Evolutionary conservation across 2,888 invertebrate genomes (phyloP), one percentile per base, ranked within the genome.

Genomic region (Dexiosoma caninum): DNA sequence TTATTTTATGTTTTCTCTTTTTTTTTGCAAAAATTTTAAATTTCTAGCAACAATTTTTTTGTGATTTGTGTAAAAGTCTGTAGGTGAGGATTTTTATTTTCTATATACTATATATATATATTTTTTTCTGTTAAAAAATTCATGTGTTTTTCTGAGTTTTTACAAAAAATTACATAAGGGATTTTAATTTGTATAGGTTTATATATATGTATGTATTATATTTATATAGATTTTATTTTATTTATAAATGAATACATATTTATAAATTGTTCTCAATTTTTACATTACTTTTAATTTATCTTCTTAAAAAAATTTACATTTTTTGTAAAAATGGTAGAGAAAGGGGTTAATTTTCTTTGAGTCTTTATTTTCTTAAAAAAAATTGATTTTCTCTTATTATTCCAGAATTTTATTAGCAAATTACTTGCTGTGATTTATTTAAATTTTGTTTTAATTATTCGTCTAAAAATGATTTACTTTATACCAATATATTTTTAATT

Each of bases 191-290:
- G 23, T 57, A 23, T 57, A 42, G 16, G 35, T 64, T 53, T 62
- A 21, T 67, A 55, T 67, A 59, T 66, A 69, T 64, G 37, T 55
- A 62, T 70, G 62, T 76, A 57, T 74, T 60, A 49, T 70, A 80
- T 57, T 70, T 75, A 77, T n/a, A n/a, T n/a, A n/a, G n/a, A n/a
- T 46, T 21, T 53, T 32, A 21, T 21, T 60, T 23, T n/a, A 23
- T 37, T 74, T 74, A 66, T 40, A 57, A 66, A 66, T 76, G 49
- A 69, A 64, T 75, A n/a, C n/a, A n/a, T n/a, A 75, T 83, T 83
- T 84, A 83, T 82, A 81, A 83, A 82, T 82, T 82, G 49, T 82
- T 79, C 23, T 67, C 21, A 78, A 67, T 81, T 82, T 85, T 84
- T 84, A 82, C 83, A 82, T 81, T 78, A 67, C 37, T 57, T 64